Percentiles rank a stretch among this genome's conserved stretches.
These are phyloP conservation scores for Cheiracanthium punctorium DNA, from an alignment of 2,888 invertebrate species.

Conservation along the genomic window DNA sequence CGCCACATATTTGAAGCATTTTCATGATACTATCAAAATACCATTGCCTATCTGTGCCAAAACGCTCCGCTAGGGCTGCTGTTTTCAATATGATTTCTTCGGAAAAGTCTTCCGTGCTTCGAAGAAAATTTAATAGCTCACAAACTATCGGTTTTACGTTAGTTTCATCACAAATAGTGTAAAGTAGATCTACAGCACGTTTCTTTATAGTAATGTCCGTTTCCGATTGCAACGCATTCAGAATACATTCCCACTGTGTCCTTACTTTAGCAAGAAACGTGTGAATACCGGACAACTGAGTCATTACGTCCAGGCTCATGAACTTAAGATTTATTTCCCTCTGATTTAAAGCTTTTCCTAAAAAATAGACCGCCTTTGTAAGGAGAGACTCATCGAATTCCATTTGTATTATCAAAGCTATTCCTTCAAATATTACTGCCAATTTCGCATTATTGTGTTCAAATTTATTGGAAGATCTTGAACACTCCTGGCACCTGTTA, in stretches of 20 bases:
- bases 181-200: constrained; percentile 32
- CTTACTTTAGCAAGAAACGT: neutral
- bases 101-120: neutral
- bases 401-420: constrained; percentile 28
- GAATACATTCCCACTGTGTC: constrained; percentile 1
- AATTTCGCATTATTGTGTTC: constrained; percentile 35
- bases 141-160: constrained; percentile 22
- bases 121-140: constrained; percentile 24
- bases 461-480: constrained; percentile 14
- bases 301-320: constrained; percentile 35
- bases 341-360: constrained; percentile 23
- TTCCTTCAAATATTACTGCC: constrained; percentile 44
- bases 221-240: constrained; percentile 14
- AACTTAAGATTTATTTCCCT: constrained; percentile 30
- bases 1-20: constrained; percentile 18
- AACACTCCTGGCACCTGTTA: constrained; percentile 17
- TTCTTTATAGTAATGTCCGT: constrained; percentile 28
- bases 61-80: constrained; percentile 29
- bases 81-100: constrained; percentile 26
- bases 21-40: constrained; percentile 38
- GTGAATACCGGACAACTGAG: neutral
- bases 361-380: constrained; percentile 7
- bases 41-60: neutral
- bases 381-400: neutral
- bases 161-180: constrained; percentile 17